Percentiles rank a stretch among this genome's conserved stretches.
phyloP scores from a whole-genome alignment of 2,888 invertebrate genomes.

The Caenorhabditis angaria region DNA sequence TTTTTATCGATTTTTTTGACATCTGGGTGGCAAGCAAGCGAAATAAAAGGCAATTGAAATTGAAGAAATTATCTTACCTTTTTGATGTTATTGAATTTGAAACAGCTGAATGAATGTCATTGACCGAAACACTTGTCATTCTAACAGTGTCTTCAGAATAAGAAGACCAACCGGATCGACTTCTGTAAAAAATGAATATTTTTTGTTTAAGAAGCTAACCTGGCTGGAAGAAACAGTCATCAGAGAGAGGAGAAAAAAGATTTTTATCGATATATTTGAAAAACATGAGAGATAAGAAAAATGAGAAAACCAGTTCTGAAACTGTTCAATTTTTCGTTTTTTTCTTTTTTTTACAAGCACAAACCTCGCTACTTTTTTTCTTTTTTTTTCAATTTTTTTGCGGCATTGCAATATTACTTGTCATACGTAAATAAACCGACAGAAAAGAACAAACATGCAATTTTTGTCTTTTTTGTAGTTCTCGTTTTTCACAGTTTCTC shows the following conservation, averaged over 20 bases:
- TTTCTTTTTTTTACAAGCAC: neutral
- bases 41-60: no score
- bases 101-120: conserved; percentile 43
- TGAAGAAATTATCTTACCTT: conserved; percentile 22
- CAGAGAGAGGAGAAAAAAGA: neutral
- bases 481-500: neutral
- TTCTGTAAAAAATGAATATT: conserved; percentile 29
- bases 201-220: neutral
- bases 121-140: conserved; percentile 53
- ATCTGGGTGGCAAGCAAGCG: no score
- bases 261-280: neutral
- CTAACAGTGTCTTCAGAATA: conserved; percentile 44
- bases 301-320: conserved; percentile 2
- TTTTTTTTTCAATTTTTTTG: neutral
- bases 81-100: conserved; percentile 36
- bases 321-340: neutral
- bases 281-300: no score
- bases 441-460: conserved; percentile 2
- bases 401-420: conserved; percentile 1
- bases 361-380: neutral
- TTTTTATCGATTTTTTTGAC: no score
- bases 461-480: neutral
- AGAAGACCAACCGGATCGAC: conserved; percentile 52
- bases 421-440: conserved; percentile 4
- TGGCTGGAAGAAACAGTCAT: no score